Base-by-base conservation (phyloP, 2,797 vertebrate species). In the Loriculus beryllinus region DNA sequence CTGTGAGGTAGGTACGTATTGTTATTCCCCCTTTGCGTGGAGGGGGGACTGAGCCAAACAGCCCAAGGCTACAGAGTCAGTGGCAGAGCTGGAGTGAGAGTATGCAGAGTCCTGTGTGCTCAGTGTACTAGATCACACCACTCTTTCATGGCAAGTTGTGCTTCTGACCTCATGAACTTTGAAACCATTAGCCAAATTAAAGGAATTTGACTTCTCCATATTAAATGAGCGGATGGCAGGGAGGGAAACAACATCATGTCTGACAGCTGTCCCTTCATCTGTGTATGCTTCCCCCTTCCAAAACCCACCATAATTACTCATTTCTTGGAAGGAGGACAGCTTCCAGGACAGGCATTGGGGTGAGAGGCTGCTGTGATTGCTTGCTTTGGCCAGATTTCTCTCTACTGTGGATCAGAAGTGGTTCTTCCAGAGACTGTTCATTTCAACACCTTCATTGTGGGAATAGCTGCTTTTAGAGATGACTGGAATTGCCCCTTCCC, bases 1-100 rank as follows among this genome's bases (percentile, higher is more conserved):
- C 88, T 95, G 89, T 96, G 97, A 96, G 96, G 97, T 97, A 97
- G 97, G 91, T 96, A 96, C 56, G 94, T 96, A 96, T 96, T 93
- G 91, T 97, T 95, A 82, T 92, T 82, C 80, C 95, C 95, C 95
- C 93, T 93, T 88, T 42, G 80, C 1, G 3, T 82, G 87, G 92
- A 92, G 78, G 91, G 89, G 83, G 74, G 64, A 96, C 93, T 97
- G 96, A 97, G 95, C 96, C 95, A 80, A 94, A 94, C 82, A 97
- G 96, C 92, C 95, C 92, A 97, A 97, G 95, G 95, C 94, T 96
- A 96, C 95, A 95, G 90, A 95, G 93, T 92, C 40, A 76, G 81
- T 96, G 95, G 92, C 85, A 94, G 92, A 96, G 95, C 91, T 90
- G 96, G 94, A 93, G 87, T 88, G 81, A 90, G 94, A 94, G 93